phyloP scores from a whole-genome alignment of 2,113 vertebrate genomes.

The Todiramphus saurophagus region DNA sequence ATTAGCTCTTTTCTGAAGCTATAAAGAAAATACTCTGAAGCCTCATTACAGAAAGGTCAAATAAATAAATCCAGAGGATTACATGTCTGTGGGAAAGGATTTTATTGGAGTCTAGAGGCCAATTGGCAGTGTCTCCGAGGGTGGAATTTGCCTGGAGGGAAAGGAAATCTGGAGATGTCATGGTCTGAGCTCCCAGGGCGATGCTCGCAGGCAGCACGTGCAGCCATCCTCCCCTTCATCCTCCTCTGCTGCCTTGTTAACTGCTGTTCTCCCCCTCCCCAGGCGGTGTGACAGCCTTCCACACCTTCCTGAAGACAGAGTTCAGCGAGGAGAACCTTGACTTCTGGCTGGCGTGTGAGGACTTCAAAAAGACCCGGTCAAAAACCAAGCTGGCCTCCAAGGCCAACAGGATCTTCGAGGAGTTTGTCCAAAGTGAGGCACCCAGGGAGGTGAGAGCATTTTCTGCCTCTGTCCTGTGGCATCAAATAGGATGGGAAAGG shows the following conservation, averaged over 20 bases:
- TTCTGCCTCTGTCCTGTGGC: background rate
- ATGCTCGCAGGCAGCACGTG: fast-evolving
- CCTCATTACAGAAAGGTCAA: constrained; percentile 55
- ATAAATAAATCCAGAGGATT: constrained; percentile 53
- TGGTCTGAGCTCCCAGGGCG: background rate
- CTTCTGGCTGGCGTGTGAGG: constrained; percentile 96
- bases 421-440: constrained; percentile 88
- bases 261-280: background rate
- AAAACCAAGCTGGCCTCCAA: constrained; percentile 80
- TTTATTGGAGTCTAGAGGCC: constrained; percentile 55
- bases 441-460: constrained; percentile 86
- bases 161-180: constrained; percentile 28
- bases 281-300: constrained; percentile 91
- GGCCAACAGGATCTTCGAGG: constrained; percentile 90
- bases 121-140: constrained; percentile 25
- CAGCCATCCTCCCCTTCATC: background rate
- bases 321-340: constrained; percentile 97
- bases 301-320: constrained; percentile 89
- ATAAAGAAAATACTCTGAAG: constrained; percentile 47
- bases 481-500: background rate
- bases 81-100: constrained; percentile 60
- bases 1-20: constrained; percentile 33
- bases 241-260: background rate
- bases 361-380: constrained; percentile 85
- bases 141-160: constrained; percentile 30